Evolutionary conservation across 2,113 vertebrate species (phyloP).

Genomic region (Peromyscus maniculatus): DNA sequence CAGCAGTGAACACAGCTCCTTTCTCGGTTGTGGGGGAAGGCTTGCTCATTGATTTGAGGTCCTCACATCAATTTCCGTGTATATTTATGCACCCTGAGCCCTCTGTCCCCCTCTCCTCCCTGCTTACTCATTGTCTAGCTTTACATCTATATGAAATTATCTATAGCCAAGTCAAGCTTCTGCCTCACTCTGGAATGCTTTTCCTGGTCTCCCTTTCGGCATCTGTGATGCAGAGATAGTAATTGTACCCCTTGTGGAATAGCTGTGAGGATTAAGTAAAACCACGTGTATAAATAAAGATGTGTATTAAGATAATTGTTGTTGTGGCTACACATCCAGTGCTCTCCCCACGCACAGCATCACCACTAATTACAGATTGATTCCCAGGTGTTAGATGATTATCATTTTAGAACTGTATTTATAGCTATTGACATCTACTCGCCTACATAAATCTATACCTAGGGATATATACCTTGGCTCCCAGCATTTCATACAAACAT

Average conservation of each 20-base stretch:
- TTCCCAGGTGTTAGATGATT: slow-evolving; percentile 24
- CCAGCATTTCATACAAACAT: neutral
- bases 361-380: neutral
- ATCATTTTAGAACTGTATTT: slow-evolving; percentile 44
- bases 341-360: neutral
- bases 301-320: neutral
- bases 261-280: slow-evolving; percentile 14
- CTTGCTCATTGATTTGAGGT: neutral
- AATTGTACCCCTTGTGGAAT: neutral
- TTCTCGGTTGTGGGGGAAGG: neutral
- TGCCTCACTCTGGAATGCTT: neutral
- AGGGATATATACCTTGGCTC: neutral
- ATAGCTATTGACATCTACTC: neutral
- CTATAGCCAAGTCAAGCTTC: neutral
- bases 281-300: slow-evolving; percentile 10
- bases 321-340: neutral
- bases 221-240: neutral
- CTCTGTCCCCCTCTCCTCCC: neutral
- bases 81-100: no score
- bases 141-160: neutral
- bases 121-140: neutral
- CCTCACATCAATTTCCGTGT: neutral
- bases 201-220: neutral
- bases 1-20: neutral
- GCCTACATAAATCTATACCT: neutral